Evolutionary conservation across 2,113 vertebrate species (phyloP), one percentile per base, ranked within the genome.

Genomic region (Cottus gobio): DNA sequence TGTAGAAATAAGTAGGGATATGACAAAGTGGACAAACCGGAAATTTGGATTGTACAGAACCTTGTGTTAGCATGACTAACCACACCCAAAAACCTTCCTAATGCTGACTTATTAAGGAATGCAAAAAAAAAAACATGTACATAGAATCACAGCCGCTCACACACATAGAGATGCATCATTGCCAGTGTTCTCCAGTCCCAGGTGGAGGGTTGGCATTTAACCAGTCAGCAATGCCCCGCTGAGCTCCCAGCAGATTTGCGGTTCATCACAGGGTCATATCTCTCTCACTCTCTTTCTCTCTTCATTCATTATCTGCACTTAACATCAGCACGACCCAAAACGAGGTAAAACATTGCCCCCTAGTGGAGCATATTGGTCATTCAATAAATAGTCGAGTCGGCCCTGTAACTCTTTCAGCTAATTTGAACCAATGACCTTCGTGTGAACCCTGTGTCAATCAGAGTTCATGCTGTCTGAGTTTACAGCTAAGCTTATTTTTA

Each of bases 231-330:
- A 61, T 87, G 92, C 83, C 89, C 87, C 13, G 60, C 88, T 92
- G 87, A 86, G 92, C 91, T 93, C 87, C 70, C 83, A 83, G 90
- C 87, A 93, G 87, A 93, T 91, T 89, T 93, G 62, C 81, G 86
- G 95, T 95, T 95, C 95, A 95, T 93, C 90, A 91, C 42, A 84
- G 91, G 94, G 94, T 94, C 94, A 94, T 89, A 82, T 88, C 89
- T 92, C 90, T 82, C 88, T 75, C 84, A 54, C 85, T 84, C 84
- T 75, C 60, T 74, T 56, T 82, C 68, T 83, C 61, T 80, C 67
- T 68, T 87, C 84, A 86, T 92, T 92, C 87, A 92, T 87, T 86
- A 64, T 56, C 57, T 44, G 36, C n/a, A 56, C 66, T 62, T 36
- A 71, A 86, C 44, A 65, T 54, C 75, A 81, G 68, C 16, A 60